A percentile compares a stretch with the other conserved stretches of the same genome.
Evolutionary conservation across 1,140 invertebrate species (phyloP).

Genomic region (Wiebesia pumilae): DNA sequence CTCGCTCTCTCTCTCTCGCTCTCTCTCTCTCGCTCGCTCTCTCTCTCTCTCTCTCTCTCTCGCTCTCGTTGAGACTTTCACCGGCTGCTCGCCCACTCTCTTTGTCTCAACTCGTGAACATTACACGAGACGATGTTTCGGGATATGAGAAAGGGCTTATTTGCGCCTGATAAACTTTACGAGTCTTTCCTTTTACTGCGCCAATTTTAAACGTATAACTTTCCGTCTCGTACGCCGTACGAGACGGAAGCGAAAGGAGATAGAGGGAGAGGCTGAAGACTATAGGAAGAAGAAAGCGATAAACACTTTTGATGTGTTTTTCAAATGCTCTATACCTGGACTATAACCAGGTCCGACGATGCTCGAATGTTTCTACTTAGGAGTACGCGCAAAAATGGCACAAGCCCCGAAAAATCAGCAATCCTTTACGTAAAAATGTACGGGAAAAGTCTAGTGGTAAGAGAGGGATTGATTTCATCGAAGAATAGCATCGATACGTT

Average conservation of each 20-base stretch:
- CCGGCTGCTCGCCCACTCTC: background rate
- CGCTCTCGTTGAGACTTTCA: background rate
- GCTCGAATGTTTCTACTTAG: background rate
- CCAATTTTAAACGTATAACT: background rate
- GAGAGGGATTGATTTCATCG: no score
- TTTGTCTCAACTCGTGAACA: background rate
- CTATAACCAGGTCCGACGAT: background rate
- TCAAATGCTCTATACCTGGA: background rate
- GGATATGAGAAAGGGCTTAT: background rate
- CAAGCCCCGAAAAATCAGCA: no score
- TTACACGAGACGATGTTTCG: background rate
- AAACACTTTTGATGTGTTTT: background rate
- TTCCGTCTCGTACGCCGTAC: no score
- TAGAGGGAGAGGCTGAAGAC: background rate
- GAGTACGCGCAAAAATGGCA: background rate
- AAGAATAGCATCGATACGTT: no score
- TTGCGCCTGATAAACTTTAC: constrained; percentile 8
- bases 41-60: background rate
- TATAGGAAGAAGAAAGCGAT: background rate
- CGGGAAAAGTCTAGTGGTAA: no score
- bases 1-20: background rate
- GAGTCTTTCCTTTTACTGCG: background rate
- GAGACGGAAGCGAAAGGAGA: background rate
- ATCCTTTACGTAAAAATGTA: no score
- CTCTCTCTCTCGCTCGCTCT: constrained; percentile 20